phyloP scores from a whole-genome alignment of 1,140 invertebrate species.

The Diorhabda sublineata region DNA sequence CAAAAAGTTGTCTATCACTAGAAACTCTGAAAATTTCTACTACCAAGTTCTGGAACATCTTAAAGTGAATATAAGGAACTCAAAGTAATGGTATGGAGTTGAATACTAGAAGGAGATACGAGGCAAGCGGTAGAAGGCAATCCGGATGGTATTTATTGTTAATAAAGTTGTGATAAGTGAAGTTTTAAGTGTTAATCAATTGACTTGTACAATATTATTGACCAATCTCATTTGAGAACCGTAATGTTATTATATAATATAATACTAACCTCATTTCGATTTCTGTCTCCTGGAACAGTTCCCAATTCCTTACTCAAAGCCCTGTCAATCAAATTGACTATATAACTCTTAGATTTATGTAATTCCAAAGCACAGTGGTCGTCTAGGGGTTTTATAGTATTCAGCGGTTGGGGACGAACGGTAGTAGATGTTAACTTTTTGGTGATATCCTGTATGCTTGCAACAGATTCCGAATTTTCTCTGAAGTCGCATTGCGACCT shows the following conservation, averaged over 20 bases:
- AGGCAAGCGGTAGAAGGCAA: too few relatives aligned
- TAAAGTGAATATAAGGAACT: too few relatives aligned
- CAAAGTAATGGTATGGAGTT: too few relatives aligned
- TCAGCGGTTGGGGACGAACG: neutral
- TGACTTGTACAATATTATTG: too few relatives aligned
- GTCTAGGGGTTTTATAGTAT: conserved; percentile 21
- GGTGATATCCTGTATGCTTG: conserved; percentile 9
- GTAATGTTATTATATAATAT: neutral
- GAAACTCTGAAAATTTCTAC: too few relatives aligned
- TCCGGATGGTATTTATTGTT: too few relatives aligned
- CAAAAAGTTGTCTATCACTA: too few relatives aligned
- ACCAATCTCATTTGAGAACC: too few relatives aligned
- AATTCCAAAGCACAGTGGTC: conserved; percentile 43
- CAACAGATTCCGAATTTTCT: neutral
- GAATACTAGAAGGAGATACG: too few relatives aligned
- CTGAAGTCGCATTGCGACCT: conserved; percentile 9
- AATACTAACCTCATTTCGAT: conserved; percentile 5
- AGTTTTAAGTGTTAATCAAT: too few relatives aligned
- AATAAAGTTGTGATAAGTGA: too few relatives aligned
- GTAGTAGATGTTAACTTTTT: neutral
- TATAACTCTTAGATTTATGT: conserved; percentile 47
- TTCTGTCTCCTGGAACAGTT: conserved; percentile 30
- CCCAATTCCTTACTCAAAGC: conserved; percentile 45
- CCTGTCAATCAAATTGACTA: conserved; percentile 48
- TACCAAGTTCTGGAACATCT: too few relatives aligned